Evolutionary conservation across 2,888 invertebrate species (phyloP).

Genomic region (Drymonia ruficornis): DNA sequence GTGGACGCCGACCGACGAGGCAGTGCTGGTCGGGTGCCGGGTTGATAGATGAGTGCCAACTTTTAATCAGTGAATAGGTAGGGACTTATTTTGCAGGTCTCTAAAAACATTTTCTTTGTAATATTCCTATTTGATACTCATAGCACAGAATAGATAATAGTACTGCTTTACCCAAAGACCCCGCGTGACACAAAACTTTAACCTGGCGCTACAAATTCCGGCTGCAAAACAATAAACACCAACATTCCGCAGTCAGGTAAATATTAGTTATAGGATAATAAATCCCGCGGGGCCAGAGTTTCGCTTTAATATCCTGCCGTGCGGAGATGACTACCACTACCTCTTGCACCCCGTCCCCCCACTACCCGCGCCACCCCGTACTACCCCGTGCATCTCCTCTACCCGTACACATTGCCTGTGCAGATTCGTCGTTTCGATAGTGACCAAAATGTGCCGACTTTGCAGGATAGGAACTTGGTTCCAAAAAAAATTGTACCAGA

Average conservation of each 20-base stretch:
- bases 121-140: too few species aligned
- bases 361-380: neutral
- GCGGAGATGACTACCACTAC: constrained; percentile 28
- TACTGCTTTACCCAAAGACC: too few species aligned
- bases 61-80: too few species aligned
- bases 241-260: constrained; percentile 46
- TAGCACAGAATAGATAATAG: too few species aligned
- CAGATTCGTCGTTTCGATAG: neutral
- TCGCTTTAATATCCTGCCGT: constrained; percentile 56
- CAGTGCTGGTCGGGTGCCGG: too few species aligned
- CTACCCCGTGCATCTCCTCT: neutral
- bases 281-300: constrained; percentile 45
- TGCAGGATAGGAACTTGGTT: neutral
- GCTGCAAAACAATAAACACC: constrained; percentile 30
- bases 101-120: too few species aligned
- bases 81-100: too few species aligned
- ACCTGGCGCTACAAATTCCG: neutral
- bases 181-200: neutral
- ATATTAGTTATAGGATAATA: constrained; percentile 56
- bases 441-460: neutral
- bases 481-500: neutral
- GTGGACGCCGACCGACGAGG: too few species aligned
- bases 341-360: neutral
- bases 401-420: neutral
- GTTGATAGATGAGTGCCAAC: too few species aligned